phyloP scores from a whole-genome alignment of 2,797 vertebrate genomes.

The Valencia hispanica region DNA sequence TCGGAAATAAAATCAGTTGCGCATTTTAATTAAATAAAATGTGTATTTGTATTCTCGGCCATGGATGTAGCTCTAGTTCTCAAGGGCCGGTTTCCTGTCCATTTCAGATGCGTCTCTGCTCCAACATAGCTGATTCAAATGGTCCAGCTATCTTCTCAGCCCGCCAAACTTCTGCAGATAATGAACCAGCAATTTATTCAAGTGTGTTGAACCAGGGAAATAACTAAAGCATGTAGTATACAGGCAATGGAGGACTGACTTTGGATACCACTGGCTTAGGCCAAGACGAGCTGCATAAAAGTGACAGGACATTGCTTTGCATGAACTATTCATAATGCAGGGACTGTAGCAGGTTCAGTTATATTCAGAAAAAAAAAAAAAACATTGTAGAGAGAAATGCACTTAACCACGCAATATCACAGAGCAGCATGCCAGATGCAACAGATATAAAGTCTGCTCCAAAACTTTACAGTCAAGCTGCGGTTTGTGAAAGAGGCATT shows the following conservation, averaged over 20 bases:
- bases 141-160: neutral
- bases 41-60: too few species aligned
- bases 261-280: neutral
- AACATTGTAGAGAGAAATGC: neutral
- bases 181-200: neutral
- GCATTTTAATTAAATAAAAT: neutral
- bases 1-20: neutral
- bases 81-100: neutral
- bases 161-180: neutral
- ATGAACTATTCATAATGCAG: neutral
- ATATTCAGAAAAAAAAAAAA: neutral
- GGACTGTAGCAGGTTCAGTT: neutral
- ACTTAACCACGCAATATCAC: neutral
- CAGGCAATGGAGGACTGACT: neutral
- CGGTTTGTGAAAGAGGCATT: constrained; percentile 10
- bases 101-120: neutral
- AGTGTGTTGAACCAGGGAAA: neutral
- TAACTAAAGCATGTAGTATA: neutral
- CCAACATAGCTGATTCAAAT: neutral
- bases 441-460: constrained; percentile 14
- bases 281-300: neutral
- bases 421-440: constrained; percentile 9
- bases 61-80: too few species aligned
- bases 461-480: constrained; percentile 1
- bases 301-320: neutral